Evolutionary conservation across 2,888 invertebrate genomes (phyloP), one percentile per base, ranked within the genome.

Genomic region (Hemaris fuciformis): DNA sequence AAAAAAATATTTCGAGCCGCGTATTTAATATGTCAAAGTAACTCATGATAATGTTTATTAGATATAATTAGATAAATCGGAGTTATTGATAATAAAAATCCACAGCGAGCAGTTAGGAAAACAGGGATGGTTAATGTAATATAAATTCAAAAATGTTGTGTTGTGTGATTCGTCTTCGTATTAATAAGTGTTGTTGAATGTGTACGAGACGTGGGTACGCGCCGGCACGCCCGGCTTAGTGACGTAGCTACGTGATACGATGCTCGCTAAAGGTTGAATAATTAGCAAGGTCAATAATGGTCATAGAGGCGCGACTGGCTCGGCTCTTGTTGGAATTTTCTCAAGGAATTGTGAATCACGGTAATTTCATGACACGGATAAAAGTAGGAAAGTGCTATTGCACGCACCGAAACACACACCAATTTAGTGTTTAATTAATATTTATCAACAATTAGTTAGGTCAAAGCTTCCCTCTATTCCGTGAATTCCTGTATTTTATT

Each of bases 21-120:
- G 92, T 92, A 87, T 86, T 89, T 87, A 84, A 92, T 92, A 92
- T 92, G 92, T 92, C 91, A 92, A 91, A 90, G 91, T 91, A 91
- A 91, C 74, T 86, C 90, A 90, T 90, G 81, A 91, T 90, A 88
- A 90, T 88, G 85, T 83, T 85, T 86, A 87, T 88, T 89, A 91
- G 89, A 83, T 91, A 83, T 82, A 88, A 80, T 85, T 89, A 91
- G 91, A 84, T 89, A 89, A 89, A 81, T 84, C 86, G 72, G 80
- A 87, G 82, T 87, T 84, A 88, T 82, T 87, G 77, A 83, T 86
- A 79, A 80, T 81, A 74, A 81, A 80, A 85, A 81, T 81, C 82
- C 84, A 89, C 89, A 87, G 87, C 87, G 88, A 88, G 85, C 89
- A 89, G 89, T 80, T 89, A 91, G 90, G 92, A 87, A 92, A 92